These are phyloP conservation scores for Solenopsis invicta DNA, from an alignment of 1,140 invertebrate species.

Conservation along the genomic window DNA sequence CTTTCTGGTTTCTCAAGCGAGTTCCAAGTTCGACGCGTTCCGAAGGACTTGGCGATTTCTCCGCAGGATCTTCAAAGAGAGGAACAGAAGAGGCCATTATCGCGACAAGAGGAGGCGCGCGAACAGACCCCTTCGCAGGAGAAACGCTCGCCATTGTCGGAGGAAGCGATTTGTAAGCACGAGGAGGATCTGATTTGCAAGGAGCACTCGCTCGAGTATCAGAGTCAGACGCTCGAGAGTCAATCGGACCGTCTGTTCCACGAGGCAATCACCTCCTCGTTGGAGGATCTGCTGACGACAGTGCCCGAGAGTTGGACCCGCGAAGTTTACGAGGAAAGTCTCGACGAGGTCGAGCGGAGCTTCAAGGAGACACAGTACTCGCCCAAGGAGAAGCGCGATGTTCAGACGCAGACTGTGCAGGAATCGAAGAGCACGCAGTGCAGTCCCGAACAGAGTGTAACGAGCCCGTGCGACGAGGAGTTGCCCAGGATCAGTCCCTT, in stretches of 20 bases:
- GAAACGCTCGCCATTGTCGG: constrained; percentile 52
- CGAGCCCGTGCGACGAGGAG: constrained; percentile 42
- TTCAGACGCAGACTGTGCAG: constrained; percentile 74
- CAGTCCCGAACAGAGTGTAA: constrained; percentile 66
- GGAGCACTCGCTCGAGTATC: constrained; percentile 79
- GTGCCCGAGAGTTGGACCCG: constrained; percentile 40
- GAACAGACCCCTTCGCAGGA: constrained; percentile 30
- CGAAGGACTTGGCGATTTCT: constrained; percentile 13
- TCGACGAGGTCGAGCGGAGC: constrained; percentile 31
- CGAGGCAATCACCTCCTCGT: constrained; percentile 21
- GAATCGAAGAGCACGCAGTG: constrained; percentile 78
- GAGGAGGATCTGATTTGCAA: constrained; percentile 77
- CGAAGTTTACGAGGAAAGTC: constrained; percentile 20
- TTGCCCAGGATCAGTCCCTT: neutral
- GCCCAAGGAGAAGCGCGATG: constrained; percentile 70
- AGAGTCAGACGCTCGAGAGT: constrained; percentile 79
- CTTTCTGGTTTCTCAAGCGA: constrained; percentile 32
- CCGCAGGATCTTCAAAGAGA: neutral
- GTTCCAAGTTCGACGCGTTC: constrained; percentile 5
- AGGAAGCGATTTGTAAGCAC: constrained; percentile 23
- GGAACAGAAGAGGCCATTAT: neutral
- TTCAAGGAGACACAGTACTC: constrained; percentile 73
- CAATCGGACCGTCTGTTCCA: constrained; percentile 62
- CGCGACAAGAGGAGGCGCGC: neutral
- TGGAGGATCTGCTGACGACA: constrained; percentile 56